Evolutionary conservation across 2,888 invertebrate species (phyloP), one percentile per base, ranked within the genome.

Genomic region (Drosophila anomalipes): DNA sequence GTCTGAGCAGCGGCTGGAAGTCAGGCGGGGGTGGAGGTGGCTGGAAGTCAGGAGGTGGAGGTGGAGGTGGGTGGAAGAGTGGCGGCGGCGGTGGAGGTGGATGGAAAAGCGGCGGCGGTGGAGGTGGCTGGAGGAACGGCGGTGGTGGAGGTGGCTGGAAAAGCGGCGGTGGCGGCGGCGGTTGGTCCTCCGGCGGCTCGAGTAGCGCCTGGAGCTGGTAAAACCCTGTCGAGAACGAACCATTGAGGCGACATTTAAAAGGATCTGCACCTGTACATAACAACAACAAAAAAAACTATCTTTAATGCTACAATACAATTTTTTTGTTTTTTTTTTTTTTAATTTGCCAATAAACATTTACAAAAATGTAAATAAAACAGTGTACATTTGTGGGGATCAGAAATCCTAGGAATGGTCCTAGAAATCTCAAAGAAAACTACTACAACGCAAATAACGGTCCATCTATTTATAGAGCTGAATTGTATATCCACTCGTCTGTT

Each of bases 131-230:
- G 63, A 68, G 65, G 3, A 60, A 52, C 6, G 68, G 68, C 4
- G 68, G 66, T 33, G 56, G 66, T 10, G 77, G 71, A 26, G 7
- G 47, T 26, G 79, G 77, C 63, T 80, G 81, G 79, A 60, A 65
- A 10, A 35, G 51, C 10, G 53, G 67, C 3, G 73, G 69, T 0
- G 64, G 73, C 3, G 66, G 81, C 3, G 58, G 77, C 3, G 77
- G 79, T n/a, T 77, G 77, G 77, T 59, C 68, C 12, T 68, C 70
- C 5, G 67, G 80, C 6, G 61, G 66, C 60, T 59, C 60, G 14
- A 61, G 59, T 70, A 28, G 78, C 28, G 82, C 70, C 63, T 88
- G 85, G 85, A 85, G 89, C 60, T 82, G 86, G 86, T 86, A 87
- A 60, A 35, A 14, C 10, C 26, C 32, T 32, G 22, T n/a, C 26